A percentile compares a stretch with the other conserved stretches of the same genome.
Evolutionary conservation across 1,140 invertebrate genomes (phyloP).

Genomic region (Sinonovacula constricta): DNA sequence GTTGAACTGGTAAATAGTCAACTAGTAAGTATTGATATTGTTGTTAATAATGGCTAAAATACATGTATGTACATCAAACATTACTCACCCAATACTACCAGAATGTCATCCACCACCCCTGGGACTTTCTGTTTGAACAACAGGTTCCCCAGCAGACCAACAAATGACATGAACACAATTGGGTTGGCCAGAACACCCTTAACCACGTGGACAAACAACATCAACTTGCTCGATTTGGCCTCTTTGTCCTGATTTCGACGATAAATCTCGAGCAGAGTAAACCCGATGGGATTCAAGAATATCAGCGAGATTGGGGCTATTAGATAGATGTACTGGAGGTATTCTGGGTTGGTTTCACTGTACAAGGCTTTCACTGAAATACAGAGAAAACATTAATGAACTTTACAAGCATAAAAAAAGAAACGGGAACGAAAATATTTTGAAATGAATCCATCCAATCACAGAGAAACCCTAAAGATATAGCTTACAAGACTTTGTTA

Average conservation of each 20-base stretch:
- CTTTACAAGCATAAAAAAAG: neutral
- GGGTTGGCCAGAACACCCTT: slow-evolving; percentile 92
- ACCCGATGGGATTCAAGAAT: slow-evolving; percentile 95
- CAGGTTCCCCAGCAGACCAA: slow-evolving; percentile 93
- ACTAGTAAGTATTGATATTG: too few species aligned
- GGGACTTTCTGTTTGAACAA: slow-evolving; percentile 89
- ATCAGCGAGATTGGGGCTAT: slow-evolving; percentile 95
- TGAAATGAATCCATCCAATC: too few species aligned
- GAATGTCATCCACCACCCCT: slow-evolving; percentile 85
- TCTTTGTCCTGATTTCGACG: slow-evolving; percentile 30
- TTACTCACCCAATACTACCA: slow-evolving; percentile 82
- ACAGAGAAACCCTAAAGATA: too few species aligned
- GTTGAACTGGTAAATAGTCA: too few species aligned
- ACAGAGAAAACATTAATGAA: slow-evolving; percentile 21
- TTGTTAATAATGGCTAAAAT: too few species aligned
- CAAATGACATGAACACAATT: slow-evolving; percentile 93
- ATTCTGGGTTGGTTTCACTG: slow-evolving; percentile 89
- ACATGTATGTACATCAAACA: too few species aligned
- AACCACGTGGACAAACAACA: slow-evolving; percentile 65
- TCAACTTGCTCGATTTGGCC: neutral
- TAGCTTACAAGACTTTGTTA: too few species aligned
- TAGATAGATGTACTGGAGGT: slow-evolving; percentile 93
- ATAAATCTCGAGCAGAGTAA: slow-evolving; percentile 93
- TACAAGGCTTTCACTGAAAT: slow-evolving; percentile 81
- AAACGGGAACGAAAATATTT: neutral